A percentile compares a stretch with the other conserved stretches of the same genome.
phyloP scores from a whole-genome alignment of 2,797 vertebrate species.

The Mionectes olivaceus region DNA sequence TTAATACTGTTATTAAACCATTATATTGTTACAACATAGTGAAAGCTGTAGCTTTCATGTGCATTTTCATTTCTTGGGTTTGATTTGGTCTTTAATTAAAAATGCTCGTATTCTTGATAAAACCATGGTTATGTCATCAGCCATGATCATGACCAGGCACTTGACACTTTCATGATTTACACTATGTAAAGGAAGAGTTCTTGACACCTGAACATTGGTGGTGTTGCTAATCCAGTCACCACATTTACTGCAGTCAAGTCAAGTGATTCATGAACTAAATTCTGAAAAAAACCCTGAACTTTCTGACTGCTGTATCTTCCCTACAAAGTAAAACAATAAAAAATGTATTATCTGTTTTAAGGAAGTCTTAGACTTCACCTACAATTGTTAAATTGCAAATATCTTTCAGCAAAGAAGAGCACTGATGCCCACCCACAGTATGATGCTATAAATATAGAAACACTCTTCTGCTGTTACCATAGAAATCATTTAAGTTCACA shows the following conservation, averaged over 20 bases:
- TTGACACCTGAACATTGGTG: not conserved
- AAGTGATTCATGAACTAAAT: not conserved
- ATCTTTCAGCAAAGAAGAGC: not conserved
- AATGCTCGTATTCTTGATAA: not conserved
- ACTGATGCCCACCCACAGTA: not conserved
- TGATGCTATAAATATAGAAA: constrained; percentile 45
- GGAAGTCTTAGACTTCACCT: not conserved
- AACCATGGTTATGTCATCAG: not conserved
- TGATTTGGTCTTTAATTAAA: not conserved
- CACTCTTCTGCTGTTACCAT: constrained; percentile 39
- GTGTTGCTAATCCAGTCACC: not conserved
- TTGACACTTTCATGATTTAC: not conserved
- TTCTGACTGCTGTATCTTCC: not conserved
- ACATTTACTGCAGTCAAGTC: not conserved
- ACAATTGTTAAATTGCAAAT: not conserved
- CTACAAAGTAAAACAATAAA: not conserved
- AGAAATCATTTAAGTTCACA: constrained; percentile 18
- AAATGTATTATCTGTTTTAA: not conserved
- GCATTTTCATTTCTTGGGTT: not conserved
- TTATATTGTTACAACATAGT: not conserved
- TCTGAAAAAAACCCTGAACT: not conserved
- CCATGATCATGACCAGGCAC: not conserved
- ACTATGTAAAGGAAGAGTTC: not conserved
- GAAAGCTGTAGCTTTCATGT: not conserved
- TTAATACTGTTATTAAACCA: not conserved